These are phyloP conservation scores for Pogoniulus pusillus DNA, from an alignment of 2,797 vertebrate genomes.

Conservation along the genomic window DNA sequence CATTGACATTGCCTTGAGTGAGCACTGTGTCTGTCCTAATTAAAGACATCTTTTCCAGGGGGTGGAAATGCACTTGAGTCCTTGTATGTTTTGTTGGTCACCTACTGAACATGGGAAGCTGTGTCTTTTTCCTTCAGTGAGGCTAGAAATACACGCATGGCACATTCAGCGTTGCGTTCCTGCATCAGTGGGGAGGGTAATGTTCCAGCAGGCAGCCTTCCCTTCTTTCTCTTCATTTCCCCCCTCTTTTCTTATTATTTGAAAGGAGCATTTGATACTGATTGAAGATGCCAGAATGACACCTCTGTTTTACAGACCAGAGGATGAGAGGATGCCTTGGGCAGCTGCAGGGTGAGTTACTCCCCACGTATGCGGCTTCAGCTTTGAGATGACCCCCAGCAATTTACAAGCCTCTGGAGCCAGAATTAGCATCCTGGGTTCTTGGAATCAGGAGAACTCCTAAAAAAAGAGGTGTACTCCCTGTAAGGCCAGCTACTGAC, in stretches of 20 bases:
- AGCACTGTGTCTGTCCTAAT: constrained; percentile 41
- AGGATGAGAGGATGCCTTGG: not conserved
- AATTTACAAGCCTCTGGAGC: not conserved
- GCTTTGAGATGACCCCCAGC: not conserved
- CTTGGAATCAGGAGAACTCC: not conserved
- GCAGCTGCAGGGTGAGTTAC: not conserved
- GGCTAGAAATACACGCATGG: constrained; percentile 20
- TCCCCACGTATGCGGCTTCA: not conserved
- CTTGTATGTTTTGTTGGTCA: constrained; percentile 31
- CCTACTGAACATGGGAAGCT: constrained; percentile 29
- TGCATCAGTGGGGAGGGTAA: not conserved
- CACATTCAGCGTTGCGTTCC: not conserved
- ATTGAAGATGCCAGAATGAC: not conserved
- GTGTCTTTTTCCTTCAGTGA: constrained; percentile 27
- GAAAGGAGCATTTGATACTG: not conserved
- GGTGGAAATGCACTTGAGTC: constrained; percentile 31
- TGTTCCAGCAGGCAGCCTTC: not conserved
- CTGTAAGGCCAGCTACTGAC: not conserved
- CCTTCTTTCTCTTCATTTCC: not conserved
- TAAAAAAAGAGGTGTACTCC: not conserved
- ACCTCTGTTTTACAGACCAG: not conserved
- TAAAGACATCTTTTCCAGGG: constrained; percentile 49
- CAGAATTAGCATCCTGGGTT: not conserved
- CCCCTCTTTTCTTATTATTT: not conserved
- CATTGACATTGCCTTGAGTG: not conserved